Evolutionary conservation across 2,113 vertebrate genomes (phyloP), one percentile per base, ranked within the genome.

Genomic region (Corythaixoides concolor): DNA sequence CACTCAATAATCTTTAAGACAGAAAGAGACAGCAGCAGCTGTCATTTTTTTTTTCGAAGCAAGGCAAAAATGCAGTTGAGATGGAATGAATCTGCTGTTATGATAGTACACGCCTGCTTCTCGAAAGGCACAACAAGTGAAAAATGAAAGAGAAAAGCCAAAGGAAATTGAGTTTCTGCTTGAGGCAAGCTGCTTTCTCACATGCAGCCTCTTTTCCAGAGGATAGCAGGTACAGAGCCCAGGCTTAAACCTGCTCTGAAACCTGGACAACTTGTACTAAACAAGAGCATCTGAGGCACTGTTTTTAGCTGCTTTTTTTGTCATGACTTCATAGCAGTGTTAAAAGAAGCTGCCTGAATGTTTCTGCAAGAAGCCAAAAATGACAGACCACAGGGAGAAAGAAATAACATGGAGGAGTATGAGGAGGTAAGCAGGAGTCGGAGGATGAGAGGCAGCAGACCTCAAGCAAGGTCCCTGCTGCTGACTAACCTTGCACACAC

Each of bases 261-360:
- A 73, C 6, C 11, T 33, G 33, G 66, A 37, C 26, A 78, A 47
- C 62, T 69, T 26, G 23, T 13, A 64, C 11, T 41, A 52, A 76
- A 45, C 41, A 45, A 35, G 53, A 49, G 15, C 6, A 58, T 58
- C 3, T n/a, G 13, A 21, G 23, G 17, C 17, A 37, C 15, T n/a
- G n/a, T 4, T 77, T 78, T 64, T 9, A 39, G 45, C 49, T 78
- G 64, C 22, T 74, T 62, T 60, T 58, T 30, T 82, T n/a, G 8
- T 47, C 60, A 56, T 0, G 0, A 69, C 26, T 26, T 78, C 60
- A 30, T 4, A 28, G 18, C 12, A 59, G 27, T 6, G 4, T n/a
- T 85, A 22, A 72, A 67, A 69, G 35, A 85, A 78, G 24, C 39
- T 20, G 22, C 26, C 43, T 41, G 49, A 50, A 60, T 27, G 43